A percentile compares a stretch with the other conserved stretches of the same genome.
phyloP scores from a whole-genome alignment of 2,797 vertebrate species.

The Darevskia mixta region DNA sequence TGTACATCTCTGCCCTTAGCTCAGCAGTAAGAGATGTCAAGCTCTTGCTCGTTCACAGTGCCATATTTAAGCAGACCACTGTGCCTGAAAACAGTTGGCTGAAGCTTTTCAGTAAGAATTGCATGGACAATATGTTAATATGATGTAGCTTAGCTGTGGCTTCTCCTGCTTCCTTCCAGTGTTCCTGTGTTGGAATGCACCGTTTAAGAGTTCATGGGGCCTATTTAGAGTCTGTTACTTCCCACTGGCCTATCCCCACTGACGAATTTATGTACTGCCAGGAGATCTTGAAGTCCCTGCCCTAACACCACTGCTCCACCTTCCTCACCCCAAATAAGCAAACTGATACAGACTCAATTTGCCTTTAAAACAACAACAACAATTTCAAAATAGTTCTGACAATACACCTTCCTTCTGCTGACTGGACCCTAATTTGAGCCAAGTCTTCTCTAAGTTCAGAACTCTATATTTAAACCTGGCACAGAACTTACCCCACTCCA shows the following conservation, averaged over 20 bases:
- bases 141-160: neutral
- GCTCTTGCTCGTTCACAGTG: neutral
- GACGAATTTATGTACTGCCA: neutral
- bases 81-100: constrained; percentile 16
- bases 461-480: neutral
- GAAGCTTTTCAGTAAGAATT: neutral
- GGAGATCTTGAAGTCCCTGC: neutral
- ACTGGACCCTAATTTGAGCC: constrained; percentile 57
- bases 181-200: neutral
- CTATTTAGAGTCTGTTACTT: neutral
- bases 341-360: neutral
- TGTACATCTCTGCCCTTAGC: constrained; percentile 20
- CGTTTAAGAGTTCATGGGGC: neutral
- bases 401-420: constrained; percentile 44
- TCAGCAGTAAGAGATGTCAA: constrained; percentile 13
- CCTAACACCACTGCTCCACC: neutral
- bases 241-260: neutral
- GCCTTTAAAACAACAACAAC: neutral
- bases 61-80: neutral
- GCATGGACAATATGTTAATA: too few relatives aligned
- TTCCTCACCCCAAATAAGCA: neutral
- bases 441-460: constrained; percentile 7
- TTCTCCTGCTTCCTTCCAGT: neutral
- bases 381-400: constrained; percentile 33
- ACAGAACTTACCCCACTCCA: neutral